Evolutionary conservation across 2,888 invertebrate species (phyloP), one percentile per base, ranked within the genome.

Genomic region (Myathropa florea): DNA sequence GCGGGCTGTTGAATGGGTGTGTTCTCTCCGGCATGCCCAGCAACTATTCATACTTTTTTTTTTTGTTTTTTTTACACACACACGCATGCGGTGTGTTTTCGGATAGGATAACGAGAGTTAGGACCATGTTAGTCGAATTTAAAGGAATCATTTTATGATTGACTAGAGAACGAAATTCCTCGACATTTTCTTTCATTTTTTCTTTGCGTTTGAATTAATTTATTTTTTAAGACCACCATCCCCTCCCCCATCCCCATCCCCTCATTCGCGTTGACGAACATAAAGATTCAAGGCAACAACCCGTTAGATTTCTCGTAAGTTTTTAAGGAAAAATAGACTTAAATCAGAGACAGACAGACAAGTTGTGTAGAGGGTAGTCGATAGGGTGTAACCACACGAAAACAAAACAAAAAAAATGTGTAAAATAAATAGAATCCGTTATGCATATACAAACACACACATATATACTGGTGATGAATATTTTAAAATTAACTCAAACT

Each of bases 121-220:
- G 71, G 68, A 81, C 81, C 82, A 88, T 72, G 57, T 78, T 86
- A 88, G 86, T 86, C 82, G 88, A 86, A 86, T 85, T 88, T 86
- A 75, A 83, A 63, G n/a, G 55, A 70, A 57, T 18, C 26, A 24
- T 53, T 46, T 64, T 46, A 39, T 26, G n/a, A 57, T 57, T 57
- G 23, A 26, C 57, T 57, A 23, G 46, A 46, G 46, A 23, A 24
- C 24, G 14, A 23, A 24, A 24, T 12, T 26, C 57, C 24, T 24
- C 24, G 57, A 57, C 57, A 12, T 57, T 21, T 28, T 14, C 14
- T 76, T 12, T 6, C 9, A 10, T 46, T 14, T 57, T 12, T 28
- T 10, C 9, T 36, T 63, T 36, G n/a, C n/a, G 26, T 76, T 12
- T 6, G 10, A 30, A 57, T 57, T 55, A 57, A 36, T 78, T 78